phyloP scores from a whole-genome alignment of 30 jellyfish, hydroid and myxozoan species.

The Cassiopea xamachana region DNA sequence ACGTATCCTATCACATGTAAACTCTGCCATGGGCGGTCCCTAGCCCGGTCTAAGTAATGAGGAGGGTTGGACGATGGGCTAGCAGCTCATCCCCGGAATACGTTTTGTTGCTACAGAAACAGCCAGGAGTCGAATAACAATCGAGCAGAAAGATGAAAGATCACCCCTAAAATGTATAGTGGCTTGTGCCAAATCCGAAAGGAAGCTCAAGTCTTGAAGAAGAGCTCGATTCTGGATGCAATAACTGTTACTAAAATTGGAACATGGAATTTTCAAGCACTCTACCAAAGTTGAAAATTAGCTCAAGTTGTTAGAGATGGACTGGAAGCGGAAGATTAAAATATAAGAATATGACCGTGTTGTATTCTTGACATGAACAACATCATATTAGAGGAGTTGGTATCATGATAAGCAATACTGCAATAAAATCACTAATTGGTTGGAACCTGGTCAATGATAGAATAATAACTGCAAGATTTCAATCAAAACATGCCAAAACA shows the following conservation, averaged over 20 bases:
- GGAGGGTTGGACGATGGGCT: not conserved
- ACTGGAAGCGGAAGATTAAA: constrained; percentile 15
- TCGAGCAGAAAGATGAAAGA: not conserved
- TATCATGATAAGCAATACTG: not conserved
- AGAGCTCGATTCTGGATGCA: not conserved
- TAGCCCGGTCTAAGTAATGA: no score
- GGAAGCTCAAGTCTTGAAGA: not conserved
- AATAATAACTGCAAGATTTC: constrained; percentile 18
- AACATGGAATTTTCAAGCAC: not conserved
- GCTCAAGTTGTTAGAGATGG: constrained; percentile 21
- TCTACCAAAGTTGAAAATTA: constrained; percentile 12
- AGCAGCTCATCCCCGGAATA: not conserved
- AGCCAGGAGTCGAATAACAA: not conserved
- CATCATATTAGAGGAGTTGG: not conserved
- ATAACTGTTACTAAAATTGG: not conserved
- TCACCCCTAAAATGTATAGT: not conserved
- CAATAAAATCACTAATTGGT: constrained; percentile 9
- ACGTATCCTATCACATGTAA: not conserved
- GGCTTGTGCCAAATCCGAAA: not conserved
- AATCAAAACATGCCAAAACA: not conserved
- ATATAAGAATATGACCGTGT: not conserved
- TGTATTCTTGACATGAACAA: not conserved
- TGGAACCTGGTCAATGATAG: constrained; percentile 19
- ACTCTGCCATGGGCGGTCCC: no score
- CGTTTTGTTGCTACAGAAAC: not conserved